These are phyloP conservation scores for Copidosoma floridanum DNA, from an alignment of 1,140 invertebrate genomes.

Conservation along the genomic window DNA sequence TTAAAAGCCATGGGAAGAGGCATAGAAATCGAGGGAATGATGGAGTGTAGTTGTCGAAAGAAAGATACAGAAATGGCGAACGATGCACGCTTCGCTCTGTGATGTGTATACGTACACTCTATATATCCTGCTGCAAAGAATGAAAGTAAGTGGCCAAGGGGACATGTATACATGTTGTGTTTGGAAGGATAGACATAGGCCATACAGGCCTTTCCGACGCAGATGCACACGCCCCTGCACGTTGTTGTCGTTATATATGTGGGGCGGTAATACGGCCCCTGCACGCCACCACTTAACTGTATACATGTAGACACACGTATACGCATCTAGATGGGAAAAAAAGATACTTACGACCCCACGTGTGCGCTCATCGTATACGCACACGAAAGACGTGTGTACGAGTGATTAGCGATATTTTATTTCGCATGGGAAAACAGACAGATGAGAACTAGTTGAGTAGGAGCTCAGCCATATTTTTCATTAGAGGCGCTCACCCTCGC, in stretches of 20 bases:
- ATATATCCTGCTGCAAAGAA: neutral
- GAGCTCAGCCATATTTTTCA: conserved; percentile 56
- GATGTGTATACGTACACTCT: too few species aligned
- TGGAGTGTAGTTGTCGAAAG: too few species aligned
- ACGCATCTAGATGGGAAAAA: conserved; percentile 33
- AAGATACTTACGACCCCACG: conserved; percentile 50
- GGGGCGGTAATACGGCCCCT: too few species aligned
- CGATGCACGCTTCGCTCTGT: conserved; percentile 22
- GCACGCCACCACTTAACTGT: conserved; percentile 32
- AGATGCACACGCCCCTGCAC: conserved; percentile 35
- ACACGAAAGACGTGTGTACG: conserved; percentile 24
- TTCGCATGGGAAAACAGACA: conserved; percentile 58
- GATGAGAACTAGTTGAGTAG: conserved; percentile 58
- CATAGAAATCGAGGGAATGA: too few species aligned
- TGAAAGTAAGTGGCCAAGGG: neutral
- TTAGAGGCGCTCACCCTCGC: conserved; percentile 40
- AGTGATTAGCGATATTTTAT: conserved; percentile 60
- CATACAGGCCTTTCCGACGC: conserved; percentile 27
- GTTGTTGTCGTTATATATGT: too few species aligned
- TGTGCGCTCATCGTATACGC: neutral
- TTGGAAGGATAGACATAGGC: too few species aligned
- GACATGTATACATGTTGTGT: too few species aligned
- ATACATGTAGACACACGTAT: conserved; percentile 27
- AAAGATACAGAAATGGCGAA: conserved; percentile 27
- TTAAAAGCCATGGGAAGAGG: too few species aligned